Base-by-base conservation (phyloP, 2,797 vertebrate genomes). In the Potorous gilbertii region DNA sequence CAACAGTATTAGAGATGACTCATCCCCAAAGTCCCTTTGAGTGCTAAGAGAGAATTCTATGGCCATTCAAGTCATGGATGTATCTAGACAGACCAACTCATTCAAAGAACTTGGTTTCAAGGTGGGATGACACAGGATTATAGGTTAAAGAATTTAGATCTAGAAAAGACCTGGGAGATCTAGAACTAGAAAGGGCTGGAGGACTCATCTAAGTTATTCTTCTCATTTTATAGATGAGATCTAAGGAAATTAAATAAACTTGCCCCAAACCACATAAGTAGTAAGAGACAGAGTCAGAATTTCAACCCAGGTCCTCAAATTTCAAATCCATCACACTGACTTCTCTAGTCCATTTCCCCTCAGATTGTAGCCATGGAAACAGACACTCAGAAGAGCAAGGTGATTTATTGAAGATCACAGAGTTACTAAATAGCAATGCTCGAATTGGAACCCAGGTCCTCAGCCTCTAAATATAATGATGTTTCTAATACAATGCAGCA, bases 351-450 rank as follows among this genome's bases (percentile, higher is more conserved):
- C n/a, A 56, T 96, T 74, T 57, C 55, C 55, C 56, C 56, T 89
- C 52, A 52, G 92, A 93, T 94, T 92, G 92, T 18, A 94, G 55
- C 57, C 29, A 54, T 74, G 89, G 87, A 93, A 57, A 46, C 12
- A 18, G 66, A 59, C 40, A 16, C 55, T 87, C 50, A 74, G 54
- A 56, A n/a, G 92, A 52, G 28, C 12, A 74, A 40, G 28, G 18
- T 34, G 50, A 96, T 0, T 74, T 89, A 62, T 95, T 56, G 40
- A 74, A 95, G 89, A 94, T 95, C 62, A 95, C 52, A 90, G 57
- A 90, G 59, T 54, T 94, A 92, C 92, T 57, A 90, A 93, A 92
- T 56, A 62, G 90, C 62, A 59, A 40, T 91, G 50, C n/a, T 4
- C 11, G 2, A 28, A 57, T 55, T n/a, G 14, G 62, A 66, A 66